Percentiles rank a stretch among this genome's conserved stretches.
These are phyloP conservation scores for Maniola jurtina DNA, from an alignment of 1,140 invertebrate species.

Conservation along the genomic window DNA sequence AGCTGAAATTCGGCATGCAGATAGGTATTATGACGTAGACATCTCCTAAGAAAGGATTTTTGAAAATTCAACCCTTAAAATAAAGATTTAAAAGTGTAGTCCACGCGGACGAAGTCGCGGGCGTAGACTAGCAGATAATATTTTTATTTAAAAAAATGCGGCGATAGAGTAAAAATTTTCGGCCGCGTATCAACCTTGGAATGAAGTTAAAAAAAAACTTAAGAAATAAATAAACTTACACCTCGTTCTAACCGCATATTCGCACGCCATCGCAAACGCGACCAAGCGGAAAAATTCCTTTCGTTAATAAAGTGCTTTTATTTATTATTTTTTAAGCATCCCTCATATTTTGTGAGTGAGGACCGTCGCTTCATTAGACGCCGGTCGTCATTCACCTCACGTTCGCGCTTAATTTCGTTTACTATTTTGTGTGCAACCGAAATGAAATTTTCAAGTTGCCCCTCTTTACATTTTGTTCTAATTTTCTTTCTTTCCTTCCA, in stretches of 20 bases:
- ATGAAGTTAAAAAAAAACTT: no score
- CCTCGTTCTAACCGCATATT: neutral
- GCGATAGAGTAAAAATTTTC: no score
- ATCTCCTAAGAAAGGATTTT: no score
- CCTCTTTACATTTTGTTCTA: slow-evolving; percentile 14
- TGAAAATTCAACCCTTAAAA: no score
- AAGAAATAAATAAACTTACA: neutral
- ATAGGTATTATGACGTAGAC: no score
- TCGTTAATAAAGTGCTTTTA: slow-evolving; percentile 2
- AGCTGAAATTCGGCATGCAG: no score
- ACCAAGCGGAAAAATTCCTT: neutral
- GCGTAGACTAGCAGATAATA: no score
- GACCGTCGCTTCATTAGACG: slow-evolving; percentile 12
- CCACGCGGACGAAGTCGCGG: no score
- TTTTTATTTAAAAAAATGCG: no score
- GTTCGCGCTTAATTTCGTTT: slow-evolving; percentile 14
- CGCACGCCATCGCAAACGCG: no score
- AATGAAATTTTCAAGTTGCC: slow-evolving; percentile 11
- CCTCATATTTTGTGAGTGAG: slow-evolving; percentile 9
- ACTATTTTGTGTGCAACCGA: slow-evolving; percentile 15
- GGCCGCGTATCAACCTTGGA: no score
- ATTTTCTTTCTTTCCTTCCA: slow-evolving; percentile 7
- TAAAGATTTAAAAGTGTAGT: no score
- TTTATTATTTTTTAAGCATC: slow-evolving; percentile 10
- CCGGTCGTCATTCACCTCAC: slow-evolving; percentile 11